Percentiles rank a stretch among this genome's conserved stretches.
These are phyloP conservation scores for Sminthurinus aureus DNA, from an alignment of 2,888 invertebrate genomes.

Conservation along the genomic window DNA sequence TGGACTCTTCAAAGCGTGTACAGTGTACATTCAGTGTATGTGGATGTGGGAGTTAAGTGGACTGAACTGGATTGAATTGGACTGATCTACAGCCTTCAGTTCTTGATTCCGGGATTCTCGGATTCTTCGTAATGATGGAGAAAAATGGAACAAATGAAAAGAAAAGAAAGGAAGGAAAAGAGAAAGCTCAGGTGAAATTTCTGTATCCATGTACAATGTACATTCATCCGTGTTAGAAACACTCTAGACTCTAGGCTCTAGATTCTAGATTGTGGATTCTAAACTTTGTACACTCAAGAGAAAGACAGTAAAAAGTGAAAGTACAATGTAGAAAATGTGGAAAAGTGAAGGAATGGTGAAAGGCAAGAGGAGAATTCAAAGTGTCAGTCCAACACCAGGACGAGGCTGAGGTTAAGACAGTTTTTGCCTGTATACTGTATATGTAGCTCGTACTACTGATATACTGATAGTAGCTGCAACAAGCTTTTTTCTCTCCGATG, in stretches of 20 bases:
- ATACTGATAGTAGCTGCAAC: neutral
- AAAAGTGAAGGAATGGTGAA: slow-evolving; percentile 6
- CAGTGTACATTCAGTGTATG: neutral
- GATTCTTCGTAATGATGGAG: neutral
- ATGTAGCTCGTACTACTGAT: too few species aligned
- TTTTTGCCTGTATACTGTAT: too few species aligned
- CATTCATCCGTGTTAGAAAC: neutral
- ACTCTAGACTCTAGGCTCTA: too few species aligned
- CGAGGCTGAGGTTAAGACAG: too few species aligned
- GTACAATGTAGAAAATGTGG: neutral
- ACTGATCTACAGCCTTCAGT: neutral
- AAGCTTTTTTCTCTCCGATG: slow-evolving; percentile 4
- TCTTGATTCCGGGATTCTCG: too few species aligned
- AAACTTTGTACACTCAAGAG: too few species aligned
- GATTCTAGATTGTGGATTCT: too few species aligned
- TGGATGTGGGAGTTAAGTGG: neutral
- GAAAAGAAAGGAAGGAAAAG: neutral
- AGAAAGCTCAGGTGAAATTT: slow-evolving; percentile 7
- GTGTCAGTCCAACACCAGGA: slow-evolving; percentile 5
- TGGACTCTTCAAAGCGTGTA: too few species aligned
- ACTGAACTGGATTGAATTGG: neutral
- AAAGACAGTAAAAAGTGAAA: too few species aligned
- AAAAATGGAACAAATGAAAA: neutral
- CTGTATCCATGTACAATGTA: neutral
- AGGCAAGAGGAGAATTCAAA: slow-evolving; percentile 18